These are phyloP conservation scores for Temnopleurus reevesii DNA, from an alignment of 53 echinoderm and acorn worm genomes.

Conservation along the genomic window DNA sequence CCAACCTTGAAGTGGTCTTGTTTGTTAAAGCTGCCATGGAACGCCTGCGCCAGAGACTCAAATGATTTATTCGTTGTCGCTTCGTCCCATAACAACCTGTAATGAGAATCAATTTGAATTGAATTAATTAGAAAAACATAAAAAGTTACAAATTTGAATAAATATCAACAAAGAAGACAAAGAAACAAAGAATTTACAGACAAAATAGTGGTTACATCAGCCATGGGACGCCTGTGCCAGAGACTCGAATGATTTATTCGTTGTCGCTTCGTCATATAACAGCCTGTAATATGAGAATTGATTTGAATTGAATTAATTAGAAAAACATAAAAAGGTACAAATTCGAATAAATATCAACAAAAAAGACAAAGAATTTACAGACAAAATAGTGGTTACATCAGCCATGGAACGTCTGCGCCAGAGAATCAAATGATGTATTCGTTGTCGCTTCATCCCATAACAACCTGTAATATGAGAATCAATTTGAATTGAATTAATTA, in stretches of 20 bases:
- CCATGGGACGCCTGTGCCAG: not conserved
- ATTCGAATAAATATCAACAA: too few species aligned
- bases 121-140: not conserved
- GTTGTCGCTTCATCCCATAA: slow-evolving; percentile 78
- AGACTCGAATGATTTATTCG: not conserved
- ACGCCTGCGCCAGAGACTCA: slow-evolving; percentile 81
- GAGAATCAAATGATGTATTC: slow-evolving; percentile 85
- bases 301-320: too few species aligned
- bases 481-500: not conserved
- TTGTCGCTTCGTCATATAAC: too few species aligned
- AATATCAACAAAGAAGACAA: too few species aligned
- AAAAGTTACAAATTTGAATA: not conserved
- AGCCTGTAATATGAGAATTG: too few species aligned
- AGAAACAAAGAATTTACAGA: not conserved
- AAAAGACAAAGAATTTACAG: too few species aligned
- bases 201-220: not conserved
- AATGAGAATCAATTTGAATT: not conserved
- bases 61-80: slow-evolving; percentile 80
- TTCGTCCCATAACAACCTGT: slow-evolving; percentile 80
- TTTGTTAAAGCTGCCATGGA: slow-evolving; percentile 82
- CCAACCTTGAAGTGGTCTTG: slow-evolving; percentile 96
- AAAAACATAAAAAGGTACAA: too few species aligned
- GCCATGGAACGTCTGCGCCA: slow-evolving; percentile 83
- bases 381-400: slow-evolving; percentile 65
- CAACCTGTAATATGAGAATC: slow-evolving; percentile 56